These are phyloP conservation scores for Eristalis tenax DNA, from an alignment of 2,888 invertebrate genomes.

Conservation along the genomic window DNA sequence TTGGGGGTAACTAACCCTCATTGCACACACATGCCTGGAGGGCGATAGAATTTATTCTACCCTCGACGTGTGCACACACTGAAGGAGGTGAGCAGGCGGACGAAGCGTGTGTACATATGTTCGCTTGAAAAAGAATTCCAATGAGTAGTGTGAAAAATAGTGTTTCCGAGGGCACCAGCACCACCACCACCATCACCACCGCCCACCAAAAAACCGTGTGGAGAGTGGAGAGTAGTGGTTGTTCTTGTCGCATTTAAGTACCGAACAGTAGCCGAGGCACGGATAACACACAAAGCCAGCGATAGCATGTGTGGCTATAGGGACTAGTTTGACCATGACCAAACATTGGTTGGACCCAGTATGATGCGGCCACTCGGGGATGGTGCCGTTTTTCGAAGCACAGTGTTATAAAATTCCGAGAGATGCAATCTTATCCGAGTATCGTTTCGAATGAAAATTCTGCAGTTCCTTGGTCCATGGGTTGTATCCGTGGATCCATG, in stretches of 20 bases:
- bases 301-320: constrained; percentile 43
- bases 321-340: constrained; percentile 60
- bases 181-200: background rate
- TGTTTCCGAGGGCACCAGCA: constrained; percentile 51
- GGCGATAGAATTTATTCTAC: constrained; percentile 58
- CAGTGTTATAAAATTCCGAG: constrained; percentile 49
- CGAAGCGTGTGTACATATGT: background rate
- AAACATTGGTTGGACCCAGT: constrained; percentile 9
- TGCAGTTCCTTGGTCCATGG: constrained; percentile 33
- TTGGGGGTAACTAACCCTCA: constrained; percentile 51
- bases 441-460: constrained; percentile 59
- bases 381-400: constrained; percentile 27
- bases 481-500: constrained; percentile 29
- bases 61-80: constrained; percentile 19
- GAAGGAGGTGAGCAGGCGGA: background rate
- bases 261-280: constrained; percentile 24
- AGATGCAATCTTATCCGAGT: constrained; percentile 64
- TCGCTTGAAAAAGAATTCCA: constrained; percentile 48
- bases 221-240: background rate
- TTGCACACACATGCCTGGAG: constrained; percentile 42
- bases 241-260: constrained; percentile 44
- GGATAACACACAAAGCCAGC: constrained; percentile 50
- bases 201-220: constrained; percentile 39
- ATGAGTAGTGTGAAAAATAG: constrained; percentile 59
- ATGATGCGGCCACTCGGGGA: background rate